phyloP scores from a whole-genome alignment of 1,140 invertebrate species.

The Schlechtendalia chinensis region DNA sequence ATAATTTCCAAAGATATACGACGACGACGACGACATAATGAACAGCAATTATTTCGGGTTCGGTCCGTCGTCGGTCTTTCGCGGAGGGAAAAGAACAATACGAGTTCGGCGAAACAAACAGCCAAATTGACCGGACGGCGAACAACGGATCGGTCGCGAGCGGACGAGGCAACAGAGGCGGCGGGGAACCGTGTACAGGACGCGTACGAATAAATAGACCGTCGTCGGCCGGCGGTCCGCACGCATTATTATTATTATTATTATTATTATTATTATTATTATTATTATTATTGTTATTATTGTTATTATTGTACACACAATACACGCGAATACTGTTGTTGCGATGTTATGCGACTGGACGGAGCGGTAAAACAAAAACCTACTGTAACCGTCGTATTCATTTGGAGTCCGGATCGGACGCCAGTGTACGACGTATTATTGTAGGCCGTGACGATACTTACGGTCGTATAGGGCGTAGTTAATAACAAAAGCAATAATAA shows the following conservation, averaged over 20 bases:
- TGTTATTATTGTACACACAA: no score
- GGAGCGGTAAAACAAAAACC: slow-evolving; percentile 10
- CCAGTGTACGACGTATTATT: not conserved
- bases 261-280: no score
- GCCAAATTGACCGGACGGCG: not conserved
- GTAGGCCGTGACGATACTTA: not conserved
- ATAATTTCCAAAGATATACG: slow-evolving; percentile 16
- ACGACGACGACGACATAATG: not conserved
- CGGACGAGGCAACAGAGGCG: not conserved
- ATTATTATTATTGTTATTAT: no score
- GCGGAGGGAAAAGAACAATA: not conserved
- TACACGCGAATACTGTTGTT: no score
- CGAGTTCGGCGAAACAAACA: not conserved
- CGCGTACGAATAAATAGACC: not conserved
- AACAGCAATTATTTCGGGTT: not conserved
- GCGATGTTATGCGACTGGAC: slow-evolving; percentile 1
- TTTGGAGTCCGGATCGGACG: not conserved
- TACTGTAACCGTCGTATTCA: not conserved
- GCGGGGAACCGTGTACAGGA: no score
- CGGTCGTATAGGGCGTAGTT: not conserved
- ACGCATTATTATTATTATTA: not conserved
- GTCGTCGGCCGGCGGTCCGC: not conserved
- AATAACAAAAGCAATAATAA: no score
- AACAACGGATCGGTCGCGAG: slow-evolving; percentile 13
- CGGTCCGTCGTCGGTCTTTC: not conserved